These are phyloP conservation scores for Galagoides demidoff DNA, from an alignment of 2,797 vertebrate species.

Conservation along the genomic window DNA sequence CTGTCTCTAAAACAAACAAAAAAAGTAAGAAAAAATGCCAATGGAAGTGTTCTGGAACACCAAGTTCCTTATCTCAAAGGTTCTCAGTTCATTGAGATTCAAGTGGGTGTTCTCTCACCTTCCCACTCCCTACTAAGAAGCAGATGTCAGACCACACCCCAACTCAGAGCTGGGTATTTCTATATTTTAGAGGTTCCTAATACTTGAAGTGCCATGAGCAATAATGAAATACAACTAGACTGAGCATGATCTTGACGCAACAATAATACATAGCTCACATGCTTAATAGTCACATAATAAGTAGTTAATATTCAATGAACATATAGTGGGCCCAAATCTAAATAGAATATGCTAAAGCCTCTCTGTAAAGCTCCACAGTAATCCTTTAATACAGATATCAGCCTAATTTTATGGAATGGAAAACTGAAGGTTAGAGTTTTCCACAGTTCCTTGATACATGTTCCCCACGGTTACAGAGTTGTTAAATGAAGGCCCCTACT, in stretches of 20 bases:
- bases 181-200: background rate
- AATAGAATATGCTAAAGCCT: background rate
- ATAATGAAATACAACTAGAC: background rate
- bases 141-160: background rate
- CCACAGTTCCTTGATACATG: background rate
- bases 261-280: background rate
- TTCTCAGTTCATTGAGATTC: background rate
- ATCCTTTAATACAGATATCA: background rate
- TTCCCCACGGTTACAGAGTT: background rate
- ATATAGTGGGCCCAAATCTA: background rate
- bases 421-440: background rate
- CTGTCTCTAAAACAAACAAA: too few species aligned
- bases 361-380: background rate
- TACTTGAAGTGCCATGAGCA: background rate
- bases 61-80: background rate
- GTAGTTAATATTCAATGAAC: background rate
- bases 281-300: background rate
- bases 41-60: background rate
- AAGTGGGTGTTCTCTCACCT: background rate
- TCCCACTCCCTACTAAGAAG: accelerated
- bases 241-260: background rate
- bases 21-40: background rate
- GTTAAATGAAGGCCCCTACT: background rate
- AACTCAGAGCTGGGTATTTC: background rate
- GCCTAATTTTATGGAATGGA: background rate